Conservation (phyloP, 2,888 invertebrate genomes). For the Muschampia plurimacula region DNA sequence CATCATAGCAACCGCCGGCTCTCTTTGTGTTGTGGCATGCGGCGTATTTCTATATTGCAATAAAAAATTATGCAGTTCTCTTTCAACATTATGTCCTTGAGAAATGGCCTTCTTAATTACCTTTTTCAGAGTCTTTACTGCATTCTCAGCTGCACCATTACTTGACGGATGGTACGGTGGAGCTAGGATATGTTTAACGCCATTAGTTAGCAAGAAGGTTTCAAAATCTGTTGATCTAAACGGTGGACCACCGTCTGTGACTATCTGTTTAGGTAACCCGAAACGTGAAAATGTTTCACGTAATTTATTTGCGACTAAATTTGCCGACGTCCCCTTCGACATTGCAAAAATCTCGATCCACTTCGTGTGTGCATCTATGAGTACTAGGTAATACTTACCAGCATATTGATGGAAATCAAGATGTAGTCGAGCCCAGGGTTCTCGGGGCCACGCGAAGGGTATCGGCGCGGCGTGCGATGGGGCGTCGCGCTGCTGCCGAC, state of each 20-base stretch:
- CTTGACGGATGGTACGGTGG: constrained; percentile 9
- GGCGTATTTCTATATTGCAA: constrained; percentile 11
- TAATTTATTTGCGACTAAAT: background rate
- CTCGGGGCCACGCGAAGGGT: background rate
- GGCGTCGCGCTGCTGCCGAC: background rate
- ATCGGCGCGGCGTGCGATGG: background rate
- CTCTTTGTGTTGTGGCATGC: constrained; percentile 10
- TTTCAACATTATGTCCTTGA: background rate
- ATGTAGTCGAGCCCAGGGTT: background rate
- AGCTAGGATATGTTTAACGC: constrained; percentile 5
- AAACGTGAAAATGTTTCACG: background rate
- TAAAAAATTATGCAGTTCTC: constrained; percentile 10
- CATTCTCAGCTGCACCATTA: constrained; percentile 10
- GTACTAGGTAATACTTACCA: background rate
- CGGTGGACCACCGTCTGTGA: constrained; percentile 4
- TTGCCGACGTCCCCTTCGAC: constrained; percentile 10
- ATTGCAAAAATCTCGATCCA: constrained; percentile 12
- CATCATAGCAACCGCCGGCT: constrained; percentile 9
- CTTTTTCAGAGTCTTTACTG: constrained; percentile 3
- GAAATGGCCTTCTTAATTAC: constrained; percentile 5
- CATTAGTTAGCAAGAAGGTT: constrained; percentile 9
- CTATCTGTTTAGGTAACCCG: background rate
- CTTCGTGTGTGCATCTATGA: constrained; percentile 1
- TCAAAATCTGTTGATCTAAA: constrained; percentile 4
- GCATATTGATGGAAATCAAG: constrained; percentile 6